Conservation (phyloP, 2,113 vertebrate genomes). For the Chloebia gouldiae region DNA sequence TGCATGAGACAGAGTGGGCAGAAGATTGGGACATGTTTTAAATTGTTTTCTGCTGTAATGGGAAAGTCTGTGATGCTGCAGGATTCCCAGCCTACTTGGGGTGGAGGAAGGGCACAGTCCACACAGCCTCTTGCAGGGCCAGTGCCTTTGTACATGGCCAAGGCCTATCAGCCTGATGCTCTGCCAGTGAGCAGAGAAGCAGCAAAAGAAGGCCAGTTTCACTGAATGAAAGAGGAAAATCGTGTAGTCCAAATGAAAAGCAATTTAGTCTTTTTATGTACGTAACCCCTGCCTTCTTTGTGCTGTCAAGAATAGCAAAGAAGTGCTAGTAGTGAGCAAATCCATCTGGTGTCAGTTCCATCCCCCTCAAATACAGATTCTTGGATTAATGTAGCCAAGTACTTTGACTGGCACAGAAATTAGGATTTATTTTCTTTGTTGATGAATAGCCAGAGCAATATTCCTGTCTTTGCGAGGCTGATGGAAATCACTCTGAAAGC, state of each 20-base stretch:
- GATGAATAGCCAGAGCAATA: slow-evolving; percentile 25
- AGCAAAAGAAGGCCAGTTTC: not conserved
- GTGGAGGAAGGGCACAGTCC: not conserved
- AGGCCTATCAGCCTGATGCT: not conserved
- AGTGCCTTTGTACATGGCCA: not conserved
- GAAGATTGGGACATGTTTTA: not conserved
- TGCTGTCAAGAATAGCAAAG: slow-evolving; percentile 45
- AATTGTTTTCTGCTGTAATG: not conserved
- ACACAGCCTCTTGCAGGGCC: not conserved
- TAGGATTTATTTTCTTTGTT: slow-evolving; percentile 10
- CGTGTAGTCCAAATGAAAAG: not conserved
- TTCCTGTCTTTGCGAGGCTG: not conserved
- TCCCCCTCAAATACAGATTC: not conserved
- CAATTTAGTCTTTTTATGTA: slow-evolving; percentile 19
- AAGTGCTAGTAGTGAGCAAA: slow-evolving; percentile 41
- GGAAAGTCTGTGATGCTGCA: not conserved
- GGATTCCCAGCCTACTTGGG: not conserved
- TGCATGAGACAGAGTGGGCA: accelerated
- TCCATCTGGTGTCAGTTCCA: slow-evolving; percentile 30
- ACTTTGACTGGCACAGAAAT: slow-evolving; percentile 12
- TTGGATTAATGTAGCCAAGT: not conserved
- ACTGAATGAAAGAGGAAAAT: not conserved
- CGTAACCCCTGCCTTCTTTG: not conserved
- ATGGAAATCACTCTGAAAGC: slow-evolving; percentile 33
- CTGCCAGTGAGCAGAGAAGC: not conserved